Base-by-base conservation (phyloP, 2,888 invertebrate species). In the Plebejus argus region DNA sequence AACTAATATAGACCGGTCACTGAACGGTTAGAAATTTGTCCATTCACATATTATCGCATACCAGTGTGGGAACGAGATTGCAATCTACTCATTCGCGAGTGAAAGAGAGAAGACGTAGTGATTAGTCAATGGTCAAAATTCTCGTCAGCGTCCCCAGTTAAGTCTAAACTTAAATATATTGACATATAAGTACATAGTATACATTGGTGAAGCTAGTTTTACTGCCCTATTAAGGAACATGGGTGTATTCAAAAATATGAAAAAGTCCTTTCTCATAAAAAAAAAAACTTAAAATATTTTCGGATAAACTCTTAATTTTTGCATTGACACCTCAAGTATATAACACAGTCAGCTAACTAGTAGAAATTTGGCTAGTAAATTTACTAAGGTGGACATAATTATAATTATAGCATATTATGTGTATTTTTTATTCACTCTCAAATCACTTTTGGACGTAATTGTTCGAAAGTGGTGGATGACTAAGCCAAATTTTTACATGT, bases 161-260 rank as follows among this genome's bases (percentile, higher is more conserved):
- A 10, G 39, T 39, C 49, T 49, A 49, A 15, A 15, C 53, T 53
- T 66, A 18, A 3, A 66, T 15, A 66, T 66, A 66, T 66, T 28
- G 28, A 66, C 28, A 18, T 66, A 28, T 66, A 33, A 33, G 66
- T 2, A 66, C 66, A 66, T 66, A 23, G 61, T 33, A 66, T 66
- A 66, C 66, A 28, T 28, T 0, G 2, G 1, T 66, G 33, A 66
- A 18, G 23, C 61, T 66, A 28, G 18, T 15, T 33, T 66, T 66
- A 66, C 15, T 18, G 33, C 28, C 28, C 15, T 66, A 66, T 66
- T 28, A 15, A 66, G 28, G 66, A 33, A 33, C 66, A 66, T 33
- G 15, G 66, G 66, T 66, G 28, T 66, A 66, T 28, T 66, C 66
- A 28, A 28, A 66, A 66, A 66, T 66, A 66, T 66, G 28, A 61